Percentiles rank a stretch among this genome's conserved stretches.
These are phyloP conservation scores for Hirtodrosophila confusa DNA, from an alignment of 2,888 invertebrate species.

Conservation along the genomic window DNA sequence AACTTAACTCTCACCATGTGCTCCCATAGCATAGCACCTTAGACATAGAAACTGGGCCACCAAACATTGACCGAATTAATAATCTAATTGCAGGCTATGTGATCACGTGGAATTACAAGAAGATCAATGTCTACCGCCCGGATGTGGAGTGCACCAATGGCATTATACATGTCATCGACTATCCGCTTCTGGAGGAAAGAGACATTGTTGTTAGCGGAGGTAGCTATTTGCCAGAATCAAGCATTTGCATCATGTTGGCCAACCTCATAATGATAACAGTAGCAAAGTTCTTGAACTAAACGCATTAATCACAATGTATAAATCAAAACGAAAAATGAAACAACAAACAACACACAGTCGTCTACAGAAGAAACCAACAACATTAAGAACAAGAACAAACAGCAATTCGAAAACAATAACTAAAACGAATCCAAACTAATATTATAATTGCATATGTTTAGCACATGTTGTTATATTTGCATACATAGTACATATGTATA, in stretches of 20 bases:
- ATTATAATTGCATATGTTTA: constrained; percentile 50
- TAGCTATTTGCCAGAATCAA: constrained; percentile 83
- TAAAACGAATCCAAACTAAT: constrained; percentile 54
- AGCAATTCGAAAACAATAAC: constrained; percentile 38
- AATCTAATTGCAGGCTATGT: constrained; percentile 88
- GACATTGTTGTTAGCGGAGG: constrained; percentile 89
- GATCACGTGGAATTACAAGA: constrained; percentile 93
- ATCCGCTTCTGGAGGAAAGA: constrained; percentile 92
- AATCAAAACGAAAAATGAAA: constrained; percentile 46
- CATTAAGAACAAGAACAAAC: constrained; percentile 18
- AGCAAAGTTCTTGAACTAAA: constrained; percentile 83
- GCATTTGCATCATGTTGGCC: constrained; percentile 83
- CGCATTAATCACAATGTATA: constrained; percentile 62
- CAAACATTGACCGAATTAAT: background rate
- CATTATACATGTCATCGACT: constrained; percentile 96
- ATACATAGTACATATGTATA: constrained; percentile 25
- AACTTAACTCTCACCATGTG: constrained; percentile 31
- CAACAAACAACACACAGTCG: constrained; percentile 68
- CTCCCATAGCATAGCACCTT: constrained; percentile 11
- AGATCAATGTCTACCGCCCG: constrained; percentile 93
- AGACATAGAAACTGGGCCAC: background rate
- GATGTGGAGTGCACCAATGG: constrained; percentile 98
- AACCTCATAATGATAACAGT: constrained; percentile 83
- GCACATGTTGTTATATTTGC: constrained; percentile 49
- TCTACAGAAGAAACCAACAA: constrained; percentile 43